Evolutionary conservation across 2,797 vertebrate genomes (phyloP).

Genomic region (Botia almorhae): DNA sequence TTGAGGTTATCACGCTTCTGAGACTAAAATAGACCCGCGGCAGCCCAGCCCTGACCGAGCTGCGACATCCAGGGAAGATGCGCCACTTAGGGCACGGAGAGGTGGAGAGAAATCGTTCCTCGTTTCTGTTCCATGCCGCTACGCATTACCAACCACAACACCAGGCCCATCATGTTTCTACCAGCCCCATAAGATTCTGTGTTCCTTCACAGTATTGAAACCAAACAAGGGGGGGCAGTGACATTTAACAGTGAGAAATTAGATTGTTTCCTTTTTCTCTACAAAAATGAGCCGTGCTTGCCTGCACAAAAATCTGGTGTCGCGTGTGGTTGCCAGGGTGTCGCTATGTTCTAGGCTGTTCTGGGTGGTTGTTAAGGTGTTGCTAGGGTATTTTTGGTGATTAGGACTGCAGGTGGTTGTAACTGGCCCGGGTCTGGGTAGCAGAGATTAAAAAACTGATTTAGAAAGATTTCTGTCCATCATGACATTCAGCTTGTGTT

Average conservation of each 20-base stretch:
- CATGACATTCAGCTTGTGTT: slow-evolving; percentile 16
- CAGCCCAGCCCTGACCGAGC: slow-evolving; percentile 51
- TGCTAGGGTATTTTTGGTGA: background rate
- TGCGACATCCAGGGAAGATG: slow-evolving; percentile 13
- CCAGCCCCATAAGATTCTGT: background rate
- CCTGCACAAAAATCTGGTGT: background rate
- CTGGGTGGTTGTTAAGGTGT: background rate
- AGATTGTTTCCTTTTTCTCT: background rate
- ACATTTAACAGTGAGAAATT: background rate
- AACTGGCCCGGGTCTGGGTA: background rate
- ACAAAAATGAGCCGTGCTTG: background rate
- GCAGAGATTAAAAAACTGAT: slow-evolving; percentile 9
- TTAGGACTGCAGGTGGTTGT: background rate
- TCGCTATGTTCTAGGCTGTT: background rate
- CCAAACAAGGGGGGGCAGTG: background rate
- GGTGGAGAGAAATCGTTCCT: slow-evolving; percentile 16
- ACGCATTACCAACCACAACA: background rate
- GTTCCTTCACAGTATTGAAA: background rate
- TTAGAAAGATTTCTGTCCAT: background rate
- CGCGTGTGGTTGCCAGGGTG: background rate
- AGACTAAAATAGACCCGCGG: slow-evolving; percentile 79
- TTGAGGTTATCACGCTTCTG: slow-evolving; percentile 80
- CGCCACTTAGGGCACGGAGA: slow-evolving; percentile 5
- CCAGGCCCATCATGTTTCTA: background rate
- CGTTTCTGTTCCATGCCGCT: background rate